A percentile compares a stretch with the other conserved stretches of the same genome.
Conservation (phyloP, 1,140 invertebrate species). For the Oppia nitens region DNA sequence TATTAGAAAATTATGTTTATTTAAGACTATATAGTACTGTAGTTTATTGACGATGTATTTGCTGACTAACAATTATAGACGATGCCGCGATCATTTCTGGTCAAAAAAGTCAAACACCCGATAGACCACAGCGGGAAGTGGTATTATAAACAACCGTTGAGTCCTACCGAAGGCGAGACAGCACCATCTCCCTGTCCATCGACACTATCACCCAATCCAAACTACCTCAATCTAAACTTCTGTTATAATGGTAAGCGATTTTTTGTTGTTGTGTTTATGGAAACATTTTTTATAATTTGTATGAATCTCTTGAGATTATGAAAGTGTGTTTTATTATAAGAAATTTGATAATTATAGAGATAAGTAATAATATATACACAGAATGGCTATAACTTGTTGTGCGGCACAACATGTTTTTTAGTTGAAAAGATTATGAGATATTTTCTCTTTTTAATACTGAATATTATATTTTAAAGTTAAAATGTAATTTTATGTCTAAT, state of each 20-base stretch:
- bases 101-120: conserved; percentile 27
- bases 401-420: no score
- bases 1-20: no score
- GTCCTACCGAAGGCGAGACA: conserved; percentile 20
- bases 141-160: conserved; percentile 21
- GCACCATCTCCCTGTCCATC: conserved; percentile 14
- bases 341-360: no score
- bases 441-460: no score
- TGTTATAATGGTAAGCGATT: conserved; percentile 15
- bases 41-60: not conserved
- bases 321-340: no score
- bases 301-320: no score
- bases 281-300: not conserved
- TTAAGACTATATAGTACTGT: not conserved
- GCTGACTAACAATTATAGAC: conserved; percentile 4
- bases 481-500: no score
- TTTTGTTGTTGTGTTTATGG: not conserved
- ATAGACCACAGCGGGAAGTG: conserved; percentile 19
- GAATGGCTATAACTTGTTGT: no score
- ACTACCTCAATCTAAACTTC: conserved; percentile 15
- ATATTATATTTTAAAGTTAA: no score
- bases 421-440: no score
- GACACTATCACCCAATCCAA: conserved; percentile 15
- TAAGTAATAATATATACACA: no score
- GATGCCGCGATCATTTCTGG: conserved; percentile 32